These are phyloP conservation scores for Craniophora ligustri DNA, from an alignment of 2,888 invertebrate genomes.

Conservation along the genomic window DNA sequence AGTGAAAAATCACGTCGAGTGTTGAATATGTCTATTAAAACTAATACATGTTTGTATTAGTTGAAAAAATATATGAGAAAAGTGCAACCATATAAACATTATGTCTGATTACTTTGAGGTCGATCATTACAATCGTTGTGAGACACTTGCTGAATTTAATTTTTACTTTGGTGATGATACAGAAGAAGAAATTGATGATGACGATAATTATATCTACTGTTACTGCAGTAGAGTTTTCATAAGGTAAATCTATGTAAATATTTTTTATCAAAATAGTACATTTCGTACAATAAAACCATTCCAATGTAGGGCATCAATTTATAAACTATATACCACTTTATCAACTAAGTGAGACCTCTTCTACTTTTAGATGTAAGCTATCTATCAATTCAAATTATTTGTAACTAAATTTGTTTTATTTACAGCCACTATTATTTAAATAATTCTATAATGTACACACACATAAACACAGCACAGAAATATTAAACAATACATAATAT, in stretches of 20 bases:
- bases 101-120: conserved; percentile 80
- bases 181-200: conserved; percentile 66
- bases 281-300: too few relatives aligned
- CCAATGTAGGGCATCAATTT: too few relatives aligned
- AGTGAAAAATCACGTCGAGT: conserved; percentile 1
- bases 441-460: too few relatives aligned
- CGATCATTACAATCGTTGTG: conserved; percentile 87
- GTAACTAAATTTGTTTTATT: too few relatives aligned
- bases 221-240: conserved; percentile 92
- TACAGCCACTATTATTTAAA: too few relatives aligned
- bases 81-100: conserved; percentile 50
- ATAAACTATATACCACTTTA: too few relatives aligned
- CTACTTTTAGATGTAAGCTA: too few relatives aligned
- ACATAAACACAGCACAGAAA: too few relatives aligned
- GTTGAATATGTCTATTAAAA: not conserved
- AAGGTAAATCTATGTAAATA: conserved; percentile 82
- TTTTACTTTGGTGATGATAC: conserved; percentile 78
- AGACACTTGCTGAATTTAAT: conserved; percentile 91
- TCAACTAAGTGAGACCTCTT: too few relatives aligned
- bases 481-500: too few relatives aligned
- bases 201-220: conserved; percentile 90
- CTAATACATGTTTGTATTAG: conserved; percentile 5
- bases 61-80: conserved; percentile 7
- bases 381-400: too few relatives aligned
- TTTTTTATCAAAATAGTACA: conserved; percentile 8